Base-by-base conservation (phyloP, 2,113 vertebrate genomes). In the Fulica atra region DNA sequence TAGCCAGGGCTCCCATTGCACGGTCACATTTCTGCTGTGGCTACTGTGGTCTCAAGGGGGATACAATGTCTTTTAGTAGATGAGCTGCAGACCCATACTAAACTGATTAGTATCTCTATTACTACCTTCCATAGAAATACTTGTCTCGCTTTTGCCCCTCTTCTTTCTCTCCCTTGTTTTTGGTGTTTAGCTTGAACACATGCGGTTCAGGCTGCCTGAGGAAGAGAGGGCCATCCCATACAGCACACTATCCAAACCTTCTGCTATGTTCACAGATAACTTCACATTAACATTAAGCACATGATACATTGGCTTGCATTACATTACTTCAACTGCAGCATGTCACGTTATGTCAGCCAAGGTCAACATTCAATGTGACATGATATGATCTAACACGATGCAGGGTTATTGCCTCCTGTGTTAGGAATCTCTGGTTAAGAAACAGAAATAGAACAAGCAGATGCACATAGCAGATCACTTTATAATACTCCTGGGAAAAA, bases 371-470 rank as follows among this genome's bases (percentile, higher is more conserved):
- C 60, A 64, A 13, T 29, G 88, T 57, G 96, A 96, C 77, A 93
- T 53, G 92, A 92, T 82, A 81, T 33, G 13, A 96, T 96, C 94
- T 78, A 89, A 92, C 81, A 78, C 9, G 16, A 82, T 65, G 36
- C 79, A 42, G 56, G 79, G 83, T 89, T 93, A 79, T 86, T 96
- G 93, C 88, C 93, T 94, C 72, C 83, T 53, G 84, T 70, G 79
- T 33, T 36, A 76, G 81, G 93, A 95, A 93, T 94, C 89, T 92
- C 46, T 64, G 73, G 42, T 79, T 83, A 71, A 80, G 72, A 78
- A 95, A 92, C 92, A 90, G 73, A 94, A 94, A 97, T 94, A 97
- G 95, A 94, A 89, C 4, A 16, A 95, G 83, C 91, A 96, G 96
- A 95, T 95, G 88, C 77, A 85, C 50, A 29, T 57, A 87, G 68